Conservation (phyloP, 37 sponge, comb jelly and placozoan species). For the Theonella swinhoei region DNA sequence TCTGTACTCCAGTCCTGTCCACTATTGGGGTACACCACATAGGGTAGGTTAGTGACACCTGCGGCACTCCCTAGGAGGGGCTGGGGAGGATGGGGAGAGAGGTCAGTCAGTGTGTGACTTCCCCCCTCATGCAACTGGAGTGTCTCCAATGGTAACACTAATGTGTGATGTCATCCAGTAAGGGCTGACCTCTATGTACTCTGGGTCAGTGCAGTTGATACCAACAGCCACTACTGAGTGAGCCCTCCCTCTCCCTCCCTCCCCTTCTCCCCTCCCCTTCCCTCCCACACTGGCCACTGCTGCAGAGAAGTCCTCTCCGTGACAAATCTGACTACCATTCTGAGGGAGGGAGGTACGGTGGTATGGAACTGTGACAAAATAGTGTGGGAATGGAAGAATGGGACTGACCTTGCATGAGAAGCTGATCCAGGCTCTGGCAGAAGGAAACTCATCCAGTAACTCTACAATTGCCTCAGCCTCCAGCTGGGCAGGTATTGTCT, state of each 20-base stretch:
- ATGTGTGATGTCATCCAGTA: too few relatives aligned
- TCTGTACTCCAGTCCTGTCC: slow-evolving; percentile 53
- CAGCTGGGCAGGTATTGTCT: slow-evolving; percentile 72
- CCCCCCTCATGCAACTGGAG: too few relatives aligned
- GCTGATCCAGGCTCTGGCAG: slow-evolving; percentile 67
- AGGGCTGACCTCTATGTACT: slow-evolving; percentile 45
- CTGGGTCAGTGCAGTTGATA: slow-evolving; percentile 81
- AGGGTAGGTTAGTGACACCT: slow-evolving; percentile 36
- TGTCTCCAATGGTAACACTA: too few relatives aligned
- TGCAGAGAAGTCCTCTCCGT: slow-evolving; percentile 77
- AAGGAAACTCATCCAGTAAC: slow-evolving; percentile 64
- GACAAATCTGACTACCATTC: slow-evolving; percentile 64
- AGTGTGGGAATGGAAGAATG: too few relatives aligned
- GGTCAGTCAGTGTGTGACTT: neutral
- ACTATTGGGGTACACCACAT: slow-evolving; percentile 84
- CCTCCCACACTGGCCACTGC: slow-evolving; percentile 28
- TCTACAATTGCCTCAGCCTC: slow-evolving; percentile 65
- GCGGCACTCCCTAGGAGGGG: slow-evolving; percentile 44
- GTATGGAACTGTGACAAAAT: neutral
- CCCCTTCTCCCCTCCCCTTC: neutral
- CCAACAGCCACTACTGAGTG: slow-evolving; percentile 75
- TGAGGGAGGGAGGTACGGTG: slow-evolving; percentile 2
- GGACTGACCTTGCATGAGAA: slow-evolving; percentile 80
- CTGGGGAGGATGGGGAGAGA: too few relatives aligned
- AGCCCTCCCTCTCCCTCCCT: slow-evolving; percentile 8